These are phyloP conservation scores for Dendrophyllia cribrosa DNA, from an alignment of 64 coral and sea anemone genomes.

Conservation along the genomic window DNA sequence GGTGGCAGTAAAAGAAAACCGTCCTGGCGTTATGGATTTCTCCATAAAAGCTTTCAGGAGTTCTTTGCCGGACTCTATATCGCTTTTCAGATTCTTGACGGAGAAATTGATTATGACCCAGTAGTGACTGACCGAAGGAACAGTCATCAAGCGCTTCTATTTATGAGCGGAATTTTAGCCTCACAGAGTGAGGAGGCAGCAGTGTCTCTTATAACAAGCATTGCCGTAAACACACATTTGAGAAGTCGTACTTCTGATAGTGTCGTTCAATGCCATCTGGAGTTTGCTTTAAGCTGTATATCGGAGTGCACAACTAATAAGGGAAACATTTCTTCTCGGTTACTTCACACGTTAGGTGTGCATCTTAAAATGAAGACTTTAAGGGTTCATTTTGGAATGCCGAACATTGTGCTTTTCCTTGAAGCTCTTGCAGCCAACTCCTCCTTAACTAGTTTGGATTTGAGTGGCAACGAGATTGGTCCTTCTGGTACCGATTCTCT, in stretches of 20 bases:
- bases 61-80: no score
- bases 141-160: background rate
- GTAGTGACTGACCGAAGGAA: no score
- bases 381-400: background rate
- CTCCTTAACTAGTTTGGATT: no score
- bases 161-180: background rate
- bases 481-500: no score
- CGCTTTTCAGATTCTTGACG: no score
- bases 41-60: background rate
- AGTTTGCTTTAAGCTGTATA: background rate
- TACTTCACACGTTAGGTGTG: background rate
- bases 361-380: background rate
- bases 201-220: background rate
- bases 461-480: no score
- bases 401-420: background rate
- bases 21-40: background rate
- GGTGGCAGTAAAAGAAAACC: background rate
- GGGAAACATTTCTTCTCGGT: background rate
- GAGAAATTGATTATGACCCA: no score
- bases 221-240: background rate
- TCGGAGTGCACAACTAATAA: background rate
- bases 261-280: background rate
- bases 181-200: background rate
- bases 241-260: background rate
- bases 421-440: no score